Evolutionary conservation across 35 echinoderm and acorn worm species (phyloP).

Genomic region (Eucidaris tribuloides): DNA sequence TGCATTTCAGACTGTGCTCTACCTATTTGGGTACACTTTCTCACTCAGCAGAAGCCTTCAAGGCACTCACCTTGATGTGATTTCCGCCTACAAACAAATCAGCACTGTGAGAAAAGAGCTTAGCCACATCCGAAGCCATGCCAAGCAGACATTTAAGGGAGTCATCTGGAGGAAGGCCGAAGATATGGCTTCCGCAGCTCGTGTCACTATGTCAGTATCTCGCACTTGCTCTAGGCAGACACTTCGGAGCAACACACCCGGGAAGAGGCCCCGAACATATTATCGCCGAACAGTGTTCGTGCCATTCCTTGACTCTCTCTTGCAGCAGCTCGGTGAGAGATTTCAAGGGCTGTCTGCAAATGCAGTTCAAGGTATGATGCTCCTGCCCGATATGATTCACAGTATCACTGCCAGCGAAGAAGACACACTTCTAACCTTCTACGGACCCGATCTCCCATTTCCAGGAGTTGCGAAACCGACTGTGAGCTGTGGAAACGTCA

Average conservation of each 20-base stretch:
- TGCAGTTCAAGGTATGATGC: conserved; percentile 1
- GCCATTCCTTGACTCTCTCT: conserved; percentile 22
- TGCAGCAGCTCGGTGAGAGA: neutral
- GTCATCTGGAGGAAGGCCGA: too few species aligned
- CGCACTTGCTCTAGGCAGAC: conserved; percentile 3
- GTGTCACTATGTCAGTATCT: neutral
- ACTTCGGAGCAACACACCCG: conserved; percentile 14
- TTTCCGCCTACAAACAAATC: neutral
- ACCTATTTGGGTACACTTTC: conserved; percentile 15
- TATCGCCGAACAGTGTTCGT: neutral
- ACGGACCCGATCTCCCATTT: conserved; percentile 16
- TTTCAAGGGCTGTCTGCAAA: conserved; percentile 7
- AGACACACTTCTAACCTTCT: neutral
- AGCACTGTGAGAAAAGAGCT: neutral
- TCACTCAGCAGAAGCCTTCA: neutral
- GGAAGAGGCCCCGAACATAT: neutral
- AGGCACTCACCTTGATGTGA: neutral
- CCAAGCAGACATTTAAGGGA: neutral
- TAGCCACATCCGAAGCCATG: neutral
- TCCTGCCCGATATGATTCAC: conserved; percentile 14
- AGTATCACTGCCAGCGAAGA: neutral
- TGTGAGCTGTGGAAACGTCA: conserved; percentile 17
- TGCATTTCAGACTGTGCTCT: neutral
- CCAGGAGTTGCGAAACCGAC: neutral
- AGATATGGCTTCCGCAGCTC: too few species aligned